phyloP scores from a whole-genome alignment of 1,140 invertebrate genomes.

The Magallana gigas region DNA sequence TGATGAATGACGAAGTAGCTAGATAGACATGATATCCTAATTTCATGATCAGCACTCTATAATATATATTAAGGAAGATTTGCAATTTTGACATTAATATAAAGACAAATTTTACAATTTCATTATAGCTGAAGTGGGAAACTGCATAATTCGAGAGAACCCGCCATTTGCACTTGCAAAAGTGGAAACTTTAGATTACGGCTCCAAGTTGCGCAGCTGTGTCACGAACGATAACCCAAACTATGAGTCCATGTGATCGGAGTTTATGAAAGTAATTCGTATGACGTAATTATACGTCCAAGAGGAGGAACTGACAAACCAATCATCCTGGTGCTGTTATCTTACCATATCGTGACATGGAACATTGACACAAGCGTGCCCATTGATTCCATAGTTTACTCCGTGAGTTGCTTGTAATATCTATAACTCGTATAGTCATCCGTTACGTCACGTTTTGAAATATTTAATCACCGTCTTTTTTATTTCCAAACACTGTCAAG shows the following conservation, averaged over 20 bases:
- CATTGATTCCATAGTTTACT: not conserved
- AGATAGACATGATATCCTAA: too few relatives aligned
- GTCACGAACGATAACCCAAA: not conserved
- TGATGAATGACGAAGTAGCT: too few relatives aligned
- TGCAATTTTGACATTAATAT: too few relatives aligned
- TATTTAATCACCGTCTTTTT: too few relatives aligned
- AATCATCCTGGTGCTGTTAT: not conserved
- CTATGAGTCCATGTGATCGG: conserved; percentile 5
- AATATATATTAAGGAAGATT: too few relatives aligned
- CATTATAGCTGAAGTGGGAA: conserved; percentile 41
- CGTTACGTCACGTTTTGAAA: too few relatives aligned
- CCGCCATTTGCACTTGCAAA: conserved; percentile 13
- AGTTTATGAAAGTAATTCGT: not conserved
- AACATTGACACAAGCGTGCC: not conserved
- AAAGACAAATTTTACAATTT: too few relatives aligned
- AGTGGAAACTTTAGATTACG: conserved; percentile 1
- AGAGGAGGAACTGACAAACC: not conserved
- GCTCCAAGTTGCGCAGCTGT: conserved; percentile 1
- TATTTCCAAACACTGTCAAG: too few relatives aligned
- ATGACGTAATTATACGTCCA: not conserved
- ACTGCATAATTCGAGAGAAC: conserved; percentile 25
- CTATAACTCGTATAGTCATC: too few relatives aligned
- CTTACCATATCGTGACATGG: not conserved
- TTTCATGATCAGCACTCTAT: too few relatives aligned
- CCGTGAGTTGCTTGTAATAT: not conserved